phyloP scores from a whole-genome alignment of 2,113 vertebrate species.

The Pitta sordida region DNA sequence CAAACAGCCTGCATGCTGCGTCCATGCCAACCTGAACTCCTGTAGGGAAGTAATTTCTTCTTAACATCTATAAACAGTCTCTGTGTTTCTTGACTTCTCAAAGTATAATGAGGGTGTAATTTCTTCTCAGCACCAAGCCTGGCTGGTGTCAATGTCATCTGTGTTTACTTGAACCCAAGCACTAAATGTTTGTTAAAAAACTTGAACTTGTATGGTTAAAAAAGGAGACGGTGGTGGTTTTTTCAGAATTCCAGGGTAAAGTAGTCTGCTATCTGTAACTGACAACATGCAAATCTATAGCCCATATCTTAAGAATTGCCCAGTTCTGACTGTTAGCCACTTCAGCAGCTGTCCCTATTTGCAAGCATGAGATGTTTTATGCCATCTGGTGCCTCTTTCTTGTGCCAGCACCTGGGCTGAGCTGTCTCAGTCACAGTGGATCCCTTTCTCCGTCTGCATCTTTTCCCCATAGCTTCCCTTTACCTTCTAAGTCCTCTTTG shows the following conservation, averaged over 20 bases:
- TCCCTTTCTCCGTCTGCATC: neutral
- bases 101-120: neutral
- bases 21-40: neutral
- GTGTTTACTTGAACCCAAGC: neutral
- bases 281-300: neutral
- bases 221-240: neutral
- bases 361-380: neutral
- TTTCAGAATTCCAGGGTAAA: neutral
- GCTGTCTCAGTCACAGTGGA: neutral
- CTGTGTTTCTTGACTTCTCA: neutral
- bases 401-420: neutral
- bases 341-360: neutral
- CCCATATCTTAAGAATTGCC: neutral
- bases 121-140: neutral
- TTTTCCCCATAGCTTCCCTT: neutral
- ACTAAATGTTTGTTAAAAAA: neutral
- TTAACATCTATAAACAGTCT: neutral
- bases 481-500: neutral
- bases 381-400: neutral
- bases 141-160: neutral
- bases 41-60: neutral
- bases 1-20: neutral
- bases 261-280: neutral
- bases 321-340: neutral
- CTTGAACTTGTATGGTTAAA: accelerated